Base-by-base conservation (phyloP, 2,888 invertebrate species). In the Pseudeuparius sepicola region DNA sequence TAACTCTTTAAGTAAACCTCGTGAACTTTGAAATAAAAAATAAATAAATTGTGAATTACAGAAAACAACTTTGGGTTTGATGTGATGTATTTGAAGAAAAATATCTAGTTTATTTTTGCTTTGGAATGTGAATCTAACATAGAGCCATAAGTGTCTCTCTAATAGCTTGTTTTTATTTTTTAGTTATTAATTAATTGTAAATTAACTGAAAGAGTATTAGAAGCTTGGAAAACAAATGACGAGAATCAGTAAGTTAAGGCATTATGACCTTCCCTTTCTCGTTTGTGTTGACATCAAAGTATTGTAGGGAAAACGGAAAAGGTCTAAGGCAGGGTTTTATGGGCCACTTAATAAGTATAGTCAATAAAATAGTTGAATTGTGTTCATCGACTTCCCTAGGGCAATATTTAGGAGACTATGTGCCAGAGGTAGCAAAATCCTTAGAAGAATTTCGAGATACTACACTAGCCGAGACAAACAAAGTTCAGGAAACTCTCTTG, bases 201-300 rank as follows among this genome's bases (percentile, higher is more conserved):
- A 53, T 67, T 92, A 58, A 66, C 88, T 47, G 75, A 81, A 49
- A 75, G 80, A 59, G 73, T 92, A 52, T 68, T 90, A 59, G 79
- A 82, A 48, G 81, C 78, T 32, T 92, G 83, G 75, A 76, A 82
- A 52, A 75, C 78, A 46, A 87, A 87, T 61, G 77, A 80, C 49
- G 69, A 71, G 50, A 71, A 73, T 59, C 78, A 81, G 87, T 87
- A 65, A 78, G 49, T 48, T n/a, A n/a, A n/a, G n/a, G n/a, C n/a
- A n/a, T n/a, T n/a, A n/a, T n/a, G n/a, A n/a, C n/a, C n/a, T n/a
- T n/a, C n/a, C n/a, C n/a, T n/a, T n/a, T n/a, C n/a, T n/a, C n/a
- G n/a, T n/a, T n/a, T n/a, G n/a, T n/a, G n/a, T n/a, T n/a, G n/a
- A n/a, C n/a, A n/a, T n/a, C n/a, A n/a, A n/a, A 34, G 14, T 34